A percentile compares a stretch with the other conserved stretches of the same genome.
Evolutionary conservation across 2,113 vertebrate species (phyloP).

Genomic region (Harpagus bidentatus): DNA sequence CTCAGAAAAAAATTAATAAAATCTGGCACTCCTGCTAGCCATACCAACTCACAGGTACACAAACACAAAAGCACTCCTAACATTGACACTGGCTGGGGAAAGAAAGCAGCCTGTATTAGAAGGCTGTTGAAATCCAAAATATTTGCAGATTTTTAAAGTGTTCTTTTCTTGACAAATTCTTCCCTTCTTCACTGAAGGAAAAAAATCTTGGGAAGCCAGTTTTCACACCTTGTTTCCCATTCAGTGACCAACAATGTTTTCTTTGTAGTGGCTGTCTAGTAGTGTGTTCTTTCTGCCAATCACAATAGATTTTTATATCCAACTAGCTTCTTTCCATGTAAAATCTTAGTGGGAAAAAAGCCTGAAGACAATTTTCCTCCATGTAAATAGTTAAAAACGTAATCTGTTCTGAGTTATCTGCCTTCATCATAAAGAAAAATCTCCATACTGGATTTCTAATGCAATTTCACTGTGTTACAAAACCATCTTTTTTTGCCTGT

Average conservation of each 20-base stretch:
- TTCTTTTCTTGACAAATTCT: neutral
- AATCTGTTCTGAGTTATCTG: neutral
- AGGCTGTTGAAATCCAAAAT: neutral
- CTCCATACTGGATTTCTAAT: neutral
- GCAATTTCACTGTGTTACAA: neutral
- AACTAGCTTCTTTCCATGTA: neutral
- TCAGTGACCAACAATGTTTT: neutral
- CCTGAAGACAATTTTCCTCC: neutral
- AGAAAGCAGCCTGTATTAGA: neutral
- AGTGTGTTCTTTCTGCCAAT: neutral
- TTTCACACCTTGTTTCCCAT: neutral
- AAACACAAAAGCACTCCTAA: neutral
- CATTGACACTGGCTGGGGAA: neutral
- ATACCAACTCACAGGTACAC: neutral
- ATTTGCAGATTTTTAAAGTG: neutral
- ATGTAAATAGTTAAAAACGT: neutral
- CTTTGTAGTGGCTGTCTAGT: neutral
- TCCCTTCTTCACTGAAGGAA: neutral
- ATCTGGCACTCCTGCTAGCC: neutral
- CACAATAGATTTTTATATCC: neutral
- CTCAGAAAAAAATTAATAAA: neutral
- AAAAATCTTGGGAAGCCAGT: neutral
- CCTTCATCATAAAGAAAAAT: neutral
- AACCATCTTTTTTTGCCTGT: neutral
- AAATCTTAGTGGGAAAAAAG: neutral